Conservation (phyloP, 1,140 invertebrate genomes). For the Myzus persicae region DNA sequence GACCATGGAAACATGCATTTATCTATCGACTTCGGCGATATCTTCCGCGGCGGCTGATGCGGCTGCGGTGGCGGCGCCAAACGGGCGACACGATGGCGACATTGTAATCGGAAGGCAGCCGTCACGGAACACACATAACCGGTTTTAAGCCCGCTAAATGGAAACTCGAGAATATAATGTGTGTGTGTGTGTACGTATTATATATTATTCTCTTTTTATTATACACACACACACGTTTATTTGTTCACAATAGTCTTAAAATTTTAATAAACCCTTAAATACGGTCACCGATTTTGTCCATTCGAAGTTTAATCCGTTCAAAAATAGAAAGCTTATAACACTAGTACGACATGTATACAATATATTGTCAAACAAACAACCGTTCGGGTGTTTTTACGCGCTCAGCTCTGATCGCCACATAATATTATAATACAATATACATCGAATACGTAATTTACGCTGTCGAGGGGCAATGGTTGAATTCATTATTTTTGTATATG, state of each 20-base stretch:
- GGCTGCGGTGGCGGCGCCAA: conserved; percentile 45
- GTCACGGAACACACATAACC: conserved; percentile 45
- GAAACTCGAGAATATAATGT: conserved; percentile 37
- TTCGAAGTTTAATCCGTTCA: conserved; percentile 12
- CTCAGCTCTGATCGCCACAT: background rate
- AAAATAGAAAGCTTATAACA: conserved; percentile 6
- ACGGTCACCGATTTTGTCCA: conserved; percentile 24
- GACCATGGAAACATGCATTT: conserved; percentile 20
- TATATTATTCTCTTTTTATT: background rate
- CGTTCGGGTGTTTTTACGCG: background rate
- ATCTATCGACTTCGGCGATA: conserved; percentile 16
- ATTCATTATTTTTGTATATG: background rate
- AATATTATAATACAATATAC: background rate
- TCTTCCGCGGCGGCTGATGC: background rate
- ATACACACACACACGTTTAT: background rate
- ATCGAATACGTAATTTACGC: background rate
- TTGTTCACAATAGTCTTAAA: background rate
- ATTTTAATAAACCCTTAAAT: conserved; percentile 16
- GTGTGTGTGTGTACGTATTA: background rate
- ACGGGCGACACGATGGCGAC: conserved; percentile 55
- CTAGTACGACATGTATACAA: background rate
- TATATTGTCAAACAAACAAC: background rate
- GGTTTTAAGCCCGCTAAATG: conserved; percentile 49
- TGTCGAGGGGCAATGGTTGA: background rate
- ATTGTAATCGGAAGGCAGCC: conserved; percentile 55